Conservation (phyloP, 1,140 invertebrate species). For the Oryctes rhinoceros region DNA sequence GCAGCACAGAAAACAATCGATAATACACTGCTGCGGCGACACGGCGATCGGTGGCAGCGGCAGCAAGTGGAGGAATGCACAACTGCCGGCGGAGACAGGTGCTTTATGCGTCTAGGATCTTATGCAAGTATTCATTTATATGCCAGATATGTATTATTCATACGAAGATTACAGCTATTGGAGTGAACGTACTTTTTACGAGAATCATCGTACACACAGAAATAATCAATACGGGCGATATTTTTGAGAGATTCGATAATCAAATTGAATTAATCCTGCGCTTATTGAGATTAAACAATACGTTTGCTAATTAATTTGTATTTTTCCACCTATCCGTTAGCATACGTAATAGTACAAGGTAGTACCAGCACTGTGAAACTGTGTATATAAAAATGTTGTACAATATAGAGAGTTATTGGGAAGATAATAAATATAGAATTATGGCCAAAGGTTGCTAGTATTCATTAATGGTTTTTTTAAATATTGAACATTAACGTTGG, state of each 20-base stretch:
- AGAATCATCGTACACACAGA: background rate
- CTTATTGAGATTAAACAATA: background rate
- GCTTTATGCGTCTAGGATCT: background rate
- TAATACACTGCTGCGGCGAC: background rate
- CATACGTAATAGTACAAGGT: background rate
- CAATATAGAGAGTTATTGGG: no score
- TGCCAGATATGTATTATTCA: background rate
- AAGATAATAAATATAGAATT: no score
- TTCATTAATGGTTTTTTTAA: no score
- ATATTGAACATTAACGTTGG: no score
- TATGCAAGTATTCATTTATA: constrained; percentile 1
- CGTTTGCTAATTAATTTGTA: background rate
- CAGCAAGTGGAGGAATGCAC: background rate
- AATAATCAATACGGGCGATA: background rate
- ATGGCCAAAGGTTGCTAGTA: no score
- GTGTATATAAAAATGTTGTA: no score
- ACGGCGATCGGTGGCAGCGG: background rate
- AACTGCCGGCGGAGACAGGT: background rate
- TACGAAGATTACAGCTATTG: background rate
- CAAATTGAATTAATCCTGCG: background rate
- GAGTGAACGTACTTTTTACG: constrained; percentile 4
- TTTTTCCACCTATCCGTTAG: background rate
- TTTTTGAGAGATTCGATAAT: no score
- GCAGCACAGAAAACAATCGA: background rate
- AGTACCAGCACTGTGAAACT: background rate